A percentile compares a stretch with the other conserved stretches of the same genome.
These are phyloP conservation scores for Synanthedon myopaeformis DNA, from an alignment of 2,888 invertebrate genomes.

Conservation along the genomic window DNA sequence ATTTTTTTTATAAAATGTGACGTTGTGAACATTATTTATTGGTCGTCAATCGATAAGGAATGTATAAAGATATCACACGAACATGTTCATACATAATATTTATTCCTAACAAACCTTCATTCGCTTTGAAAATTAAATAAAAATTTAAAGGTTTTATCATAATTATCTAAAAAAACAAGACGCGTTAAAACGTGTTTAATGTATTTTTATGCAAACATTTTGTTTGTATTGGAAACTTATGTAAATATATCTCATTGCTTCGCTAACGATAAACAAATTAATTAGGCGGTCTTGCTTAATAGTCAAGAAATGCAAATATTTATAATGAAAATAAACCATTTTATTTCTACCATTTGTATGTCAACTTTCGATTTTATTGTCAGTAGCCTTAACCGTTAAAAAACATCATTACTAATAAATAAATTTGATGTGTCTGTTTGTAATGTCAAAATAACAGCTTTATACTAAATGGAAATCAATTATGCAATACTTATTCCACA, in stretches of 20 bases:
- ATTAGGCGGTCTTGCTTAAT: background rate
- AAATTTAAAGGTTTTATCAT: background rate
- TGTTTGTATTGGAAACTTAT: background rate
- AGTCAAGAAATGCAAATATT: background rate
- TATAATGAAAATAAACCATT: background rate
- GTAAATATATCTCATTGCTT: background rate
- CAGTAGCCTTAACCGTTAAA: background rate
- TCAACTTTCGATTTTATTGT: slow-evolving; percentile 30
- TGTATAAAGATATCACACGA: background rate
- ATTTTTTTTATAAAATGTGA: background rate
- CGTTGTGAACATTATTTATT: background rate
- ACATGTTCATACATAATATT: background rate
- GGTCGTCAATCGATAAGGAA: background rate
- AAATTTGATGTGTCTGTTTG: too few relatives aligned
- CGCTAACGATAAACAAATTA: background rate
- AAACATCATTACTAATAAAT: too few relatives aligned
- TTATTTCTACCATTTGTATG: background rate
- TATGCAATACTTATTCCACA: too few relatives aligned
- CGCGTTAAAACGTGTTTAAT: too few relatives aligned
- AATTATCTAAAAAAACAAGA: background rate
- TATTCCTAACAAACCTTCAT: background rate
- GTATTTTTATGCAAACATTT: background rate
- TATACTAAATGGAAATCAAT: too few relatives aligned
- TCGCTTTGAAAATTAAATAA: background rate
- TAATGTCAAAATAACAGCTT: too few relatives aligned